Evolutionary conservation across 2,888 invertebrate species (phyloP), one percentile per base, ranked within the genome.

Genomic region (Lasioglossum zephyrum): DNA sequence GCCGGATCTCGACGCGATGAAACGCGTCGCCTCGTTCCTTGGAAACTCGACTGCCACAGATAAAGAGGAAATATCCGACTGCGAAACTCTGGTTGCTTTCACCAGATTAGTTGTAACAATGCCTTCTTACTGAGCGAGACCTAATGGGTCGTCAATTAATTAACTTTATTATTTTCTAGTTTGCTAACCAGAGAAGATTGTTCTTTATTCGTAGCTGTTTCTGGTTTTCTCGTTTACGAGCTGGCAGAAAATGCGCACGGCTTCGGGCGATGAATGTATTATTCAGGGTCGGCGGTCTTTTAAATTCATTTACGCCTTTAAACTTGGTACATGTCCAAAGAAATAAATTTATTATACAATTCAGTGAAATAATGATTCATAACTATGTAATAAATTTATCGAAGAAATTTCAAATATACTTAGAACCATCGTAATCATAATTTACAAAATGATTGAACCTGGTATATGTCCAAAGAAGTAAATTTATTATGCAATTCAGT

Each of bases 51-150:
- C 44, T 57, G 77, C 36, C 39, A n/a, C 49, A 18, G 83, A 74
- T 84, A 84, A 78, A 77, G 69, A 63, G 36, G 72, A 75, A 79
- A 79, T 83, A 83, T 39, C 18, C 36, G 66, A 36, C 66, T 22
- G 22, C 22, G 22, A 36, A 22, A 39, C 16, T 36, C 31, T 66
- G 18, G 26, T 31, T 66, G 18, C 63, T 66, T 66, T 66, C 31
- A 26, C 16, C 16, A 31, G 18, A 66, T 66, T 31, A 66, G 6
- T 31, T 36, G 63, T 66, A 66, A 66, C 63, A 66, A 31, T 36
- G 18, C 16, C 5, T 26, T 63, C 26, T 66, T 31, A 31, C 16
- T 6, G 16, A 5, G 16, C 31, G 63, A 26, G 31, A 18, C 31
- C 2, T 18, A 66, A 60, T 26, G 60, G 60, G 26, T 60, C 26